phyloP scores from a whole-genome alignment of 2,797 vertebrate species.

The Urocyon cinereoargenteus region DNA sequence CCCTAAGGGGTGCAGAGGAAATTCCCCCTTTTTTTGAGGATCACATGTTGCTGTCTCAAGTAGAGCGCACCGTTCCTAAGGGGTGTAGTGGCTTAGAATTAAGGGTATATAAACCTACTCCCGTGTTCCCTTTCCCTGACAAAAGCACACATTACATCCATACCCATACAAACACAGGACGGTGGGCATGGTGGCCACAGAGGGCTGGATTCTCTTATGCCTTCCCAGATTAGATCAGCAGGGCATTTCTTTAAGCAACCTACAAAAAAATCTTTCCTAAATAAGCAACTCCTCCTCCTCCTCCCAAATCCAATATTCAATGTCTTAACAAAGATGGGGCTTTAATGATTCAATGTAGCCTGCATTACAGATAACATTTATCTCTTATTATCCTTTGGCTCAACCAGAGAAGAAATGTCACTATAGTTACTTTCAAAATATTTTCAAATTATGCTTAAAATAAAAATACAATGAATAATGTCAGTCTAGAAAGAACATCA shows the following conservation, averaged over 20 bases:
- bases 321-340: neutral
- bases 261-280: constrained; percentile 27
- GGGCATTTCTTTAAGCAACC: constrained; percentile 5
- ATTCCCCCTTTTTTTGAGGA: neutral
- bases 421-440: constrained; percentile 58
- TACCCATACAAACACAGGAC: neutral
- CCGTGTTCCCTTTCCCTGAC: neutral
- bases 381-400: constrained; percentile 13
- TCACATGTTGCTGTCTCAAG: constrained; percentile 12
- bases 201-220: neutral
- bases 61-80: constrained; percentile 45
- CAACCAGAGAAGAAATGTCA: constrained; percentile 37
- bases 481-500: constrained; percentile 11
- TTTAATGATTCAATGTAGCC: neutral
- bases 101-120: constrained; percentile 9
- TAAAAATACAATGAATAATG: constrained; percentile 55
- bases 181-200: neutral
- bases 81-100: neutral
- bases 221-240: neutral
- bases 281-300: neutral
- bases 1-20: neutral
- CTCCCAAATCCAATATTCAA: neutral
- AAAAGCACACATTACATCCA: neutral
- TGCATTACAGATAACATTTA: neutral
- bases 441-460: constrained; percentile 65